Conservation (phyloP, 2,888 invertebrate species). For the Ethmia dodecea region DNA sequence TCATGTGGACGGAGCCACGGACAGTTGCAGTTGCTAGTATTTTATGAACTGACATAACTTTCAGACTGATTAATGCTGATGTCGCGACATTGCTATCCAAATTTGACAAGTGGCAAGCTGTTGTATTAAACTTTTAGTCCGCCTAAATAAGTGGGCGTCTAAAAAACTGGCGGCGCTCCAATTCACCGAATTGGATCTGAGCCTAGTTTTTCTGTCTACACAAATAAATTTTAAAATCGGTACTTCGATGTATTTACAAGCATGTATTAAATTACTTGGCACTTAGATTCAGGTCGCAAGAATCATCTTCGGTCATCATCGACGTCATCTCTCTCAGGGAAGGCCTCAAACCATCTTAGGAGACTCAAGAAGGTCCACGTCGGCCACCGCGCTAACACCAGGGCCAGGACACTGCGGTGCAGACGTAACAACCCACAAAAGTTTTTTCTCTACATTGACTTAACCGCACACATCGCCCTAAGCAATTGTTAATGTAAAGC, state of each 20-base stretch:
- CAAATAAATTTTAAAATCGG: background rate
- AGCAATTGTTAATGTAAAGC: conserved; percentile 52
- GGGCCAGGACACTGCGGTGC: conserved; percentile 36
- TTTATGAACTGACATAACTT: too few relatives aligned
- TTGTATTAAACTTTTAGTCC: too few relatives aligned
- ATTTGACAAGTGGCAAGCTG: too few relatives aligned
- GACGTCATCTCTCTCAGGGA: conserved; percentile 34
- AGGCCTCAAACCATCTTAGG: conserved; percentile 24
- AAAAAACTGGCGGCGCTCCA: conserved; percentile 35
- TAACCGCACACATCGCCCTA: conserved; percentile 48
- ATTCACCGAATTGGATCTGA: conserved; percentile 27
- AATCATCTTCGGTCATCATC: conserved; percentile 40
- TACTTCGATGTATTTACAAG: conserved; percentile 21
- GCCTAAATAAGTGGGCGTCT: too few relatives aligned
- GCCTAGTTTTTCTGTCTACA: conserved; percentile 29
- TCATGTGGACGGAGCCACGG: too few relatives aligned
- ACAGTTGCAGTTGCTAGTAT: too few relatives aligned
- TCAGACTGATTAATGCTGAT: too few relatives aligned
- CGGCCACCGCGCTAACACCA: conserved; percentile 29
- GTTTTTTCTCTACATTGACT: conserved; percentile 62
- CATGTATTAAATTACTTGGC: conserved; percentile 27
- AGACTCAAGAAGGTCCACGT: conserved; percentile 28
- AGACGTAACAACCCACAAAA: conserved; percentile 43
- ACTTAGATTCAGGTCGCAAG: conserved; percentile 49
- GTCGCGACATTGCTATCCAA: too few relatives aligned